Percentiles rank a stretch among this genome's conserved stretches.
These are phyloP conservation scores for Regulus satrapa DNA, from an alignment of 2,113 vertebrate genomes.

Conservation along the genomic window DNA sequence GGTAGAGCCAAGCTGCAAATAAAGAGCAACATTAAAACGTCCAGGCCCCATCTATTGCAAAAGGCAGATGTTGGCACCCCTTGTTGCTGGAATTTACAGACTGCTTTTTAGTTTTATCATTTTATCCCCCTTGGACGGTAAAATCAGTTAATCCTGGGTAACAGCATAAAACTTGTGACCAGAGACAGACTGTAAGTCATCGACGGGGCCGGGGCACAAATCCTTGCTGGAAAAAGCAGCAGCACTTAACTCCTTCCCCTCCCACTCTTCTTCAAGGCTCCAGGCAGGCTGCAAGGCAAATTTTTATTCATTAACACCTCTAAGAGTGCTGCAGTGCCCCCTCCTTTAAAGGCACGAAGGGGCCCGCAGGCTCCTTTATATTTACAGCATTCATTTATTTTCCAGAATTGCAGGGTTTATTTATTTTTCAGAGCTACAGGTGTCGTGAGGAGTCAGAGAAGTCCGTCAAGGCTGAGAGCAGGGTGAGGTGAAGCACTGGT, in stretches of 20 bases:
- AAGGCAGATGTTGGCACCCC: background rate
- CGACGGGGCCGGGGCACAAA: background rate
- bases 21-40: conserved; percentile 1
- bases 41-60: background rate
- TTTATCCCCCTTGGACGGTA: background rate
- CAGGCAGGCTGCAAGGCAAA: background rate
- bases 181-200: background rate
- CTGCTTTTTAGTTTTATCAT: conserved; percentile 1
- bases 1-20: background rate
- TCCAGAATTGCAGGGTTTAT: no score
- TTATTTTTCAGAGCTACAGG: no score
- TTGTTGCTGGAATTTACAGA: conserved; percentile 10
- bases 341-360: background rate
- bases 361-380: background rate
- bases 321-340: background rate
- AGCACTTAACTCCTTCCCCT: background rate
- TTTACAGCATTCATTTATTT: no score
- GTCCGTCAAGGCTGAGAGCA: background rate
- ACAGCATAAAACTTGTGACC: background rate
- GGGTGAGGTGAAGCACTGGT: background rate
- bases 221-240: background rate
- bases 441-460: background rate
- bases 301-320: background rate
- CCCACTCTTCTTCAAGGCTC: background rate
- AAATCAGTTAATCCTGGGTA: conserved; percentile 16